Evolutionary conservation across 2,888 invertebrate genomes (phyloP).

Genomic region (Lasioglossum morio): DNA sequence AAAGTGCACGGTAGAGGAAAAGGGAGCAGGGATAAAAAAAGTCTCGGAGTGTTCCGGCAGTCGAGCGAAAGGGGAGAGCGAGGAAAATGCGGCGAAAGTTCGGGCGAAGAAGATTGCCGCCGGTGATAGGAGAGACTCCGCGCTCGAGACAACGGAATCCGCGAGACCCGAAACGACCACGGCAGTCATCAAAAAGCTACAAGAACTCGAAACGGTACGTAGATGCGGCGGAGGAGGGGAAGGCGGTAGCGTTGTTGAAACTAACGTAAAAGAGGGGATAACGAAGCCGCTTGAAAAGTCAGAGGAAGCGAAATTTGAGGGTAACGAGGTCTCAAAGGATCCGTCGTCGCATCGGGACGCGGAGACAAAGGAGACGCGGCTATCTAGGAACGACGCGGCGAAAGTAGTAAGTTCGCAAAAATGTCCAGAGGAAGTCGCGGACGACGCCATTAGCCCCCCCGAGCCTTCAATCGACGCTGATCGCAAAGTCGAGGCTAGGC

Average conservation of each 20-base stretch:
- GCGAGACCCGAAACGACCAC: conserved; percentile 36
- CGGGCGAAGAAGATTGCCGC: neutral
- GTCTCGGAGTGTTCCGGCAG: neutral
- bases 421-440: conserved; percentile 21
- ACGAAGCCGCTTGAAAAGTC: conserved; percentile 20
- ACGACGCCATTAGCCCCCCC: neutral
- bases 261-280: conserved; percentile 38
- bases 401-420: conserved; percentile 43
- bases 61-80: neutral
- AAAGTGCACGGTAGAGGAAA: no score
- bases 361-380: neutral
- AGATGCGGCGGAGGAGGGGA: conserved; percentile 34
- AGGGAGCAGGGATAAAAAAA: neutral
- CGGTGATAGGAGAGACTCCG: no score
- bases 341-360: neutral
- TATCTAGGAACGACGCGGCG: neutral
- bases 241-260: conserved; percentile 27
- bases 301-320: conserved; percentile 16
- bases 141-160: conserved; percentile 18
- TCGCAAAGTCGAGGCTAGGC: neutral
- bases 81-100: neutral
- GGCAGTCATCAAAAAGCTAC: conserved; percentile 48
- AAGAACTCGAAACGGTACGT: conserved; percentile 66
- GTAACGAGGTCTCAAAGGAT: conserved; percentile 23
- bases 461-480: neutral